Percentiles rank a stretch among this genome's conserved stretches.
Conservation (phyloP, 2,888 invertebrate genomes). For the Himalopsyche japonica region DNA sequence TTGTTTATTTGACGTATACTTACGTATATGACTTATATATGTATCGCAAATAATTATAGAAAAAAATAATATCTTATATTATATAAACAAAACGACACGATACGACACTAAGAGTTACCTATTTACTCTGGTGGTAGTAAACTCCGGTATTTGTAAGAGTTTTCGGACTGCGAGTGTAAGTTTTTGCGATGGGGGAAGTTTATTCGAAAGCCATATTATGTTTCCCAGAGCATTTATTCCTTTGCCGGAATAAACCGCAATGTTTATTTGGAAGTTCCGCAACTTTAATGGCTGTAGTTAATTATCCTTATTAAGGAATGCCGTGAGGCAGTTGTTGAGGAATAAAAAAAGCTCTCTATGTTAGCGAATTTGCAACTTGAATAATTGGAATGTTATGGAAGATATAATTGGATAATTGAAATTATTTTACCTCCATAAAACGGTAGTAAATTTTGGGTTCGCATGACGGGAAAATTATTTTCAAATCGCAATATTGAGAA, state of each 20-base stretch:
- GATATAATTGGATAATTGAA: not conserved
- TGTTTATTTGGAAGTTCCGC: constrained; percentile 1
- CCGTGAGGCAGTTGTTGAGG: not conserved
- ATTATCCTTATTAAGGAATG: not conserved
- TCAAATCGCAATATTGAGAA: too few species aligned
- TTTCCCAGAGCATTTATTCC: not conserved
- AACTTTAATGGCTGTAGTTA: not conserved
- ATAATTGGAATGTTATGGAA: not conserved
- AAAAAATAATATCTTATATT: too few species aligned
- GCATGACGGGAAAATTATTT: too few species aligned
- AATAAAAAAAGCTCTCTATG: not conserved
- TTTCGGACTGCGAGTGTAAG: not conserved
- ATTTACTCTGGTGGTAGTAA: not conserved
- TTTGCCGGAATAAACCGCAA: not conserved
- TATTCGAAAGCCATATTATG: not conserved
- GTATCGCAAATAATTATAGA: too few species aligned
- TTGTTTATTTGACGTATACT: too few species aligned
- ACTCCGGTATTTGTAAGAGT: not conserved
- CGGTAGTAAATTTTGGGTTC: too few species aligned
- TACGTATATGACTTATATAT: too few species aligned
- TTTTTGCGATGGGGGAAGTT: not conserved
- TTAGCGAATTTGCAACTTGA: not conserved
- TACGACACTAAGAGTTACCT: not conserved
- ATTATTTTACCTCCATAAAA: too few species aligned
- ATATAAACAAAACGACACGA: too few species aligned